These are phyloP conservation scores for Sapayoa aenigma DNA, from an alignment of 2,113 vertebrate species.

Conservation along the genomic window DNA sequence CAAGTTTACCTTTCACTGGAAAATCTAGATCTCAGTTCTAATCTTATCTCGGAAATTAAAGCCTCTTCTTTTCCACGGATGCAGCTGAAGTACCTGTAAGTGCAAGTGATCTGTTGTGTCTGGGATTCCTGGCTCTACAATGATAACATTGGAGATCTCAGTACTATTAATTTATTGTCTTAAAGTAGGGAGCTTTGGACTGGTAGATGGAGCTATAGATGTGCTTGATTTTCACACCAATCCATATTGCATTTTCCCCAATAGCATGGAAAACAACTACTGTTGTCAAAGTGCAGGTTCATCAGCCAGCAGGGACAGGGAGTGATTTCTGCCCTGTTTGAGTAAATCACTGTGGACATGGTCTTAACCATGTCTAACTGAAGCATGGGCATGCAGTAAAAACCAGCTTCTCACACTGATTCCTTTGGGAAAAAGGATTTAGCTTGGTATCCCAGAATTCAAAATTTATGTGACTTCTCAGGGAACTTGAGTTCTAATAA, in stretches of 20 bases:
- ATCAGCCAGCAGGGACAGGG: background rate
- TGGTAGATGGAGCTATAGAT: background rate
- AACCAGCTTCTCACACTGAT: background rate
- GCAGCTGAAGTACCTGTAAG: constrained; percentile 84
- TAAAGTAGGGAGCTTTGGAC: background rate
- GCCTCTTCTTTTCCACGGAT: constrained; percentile 79
- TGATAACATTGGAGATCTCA: background rate
- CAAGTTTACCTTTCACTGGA: constrained; percentile 79
- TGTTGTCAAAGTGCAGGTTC: background rate
- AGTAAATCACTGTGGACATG: background rate
- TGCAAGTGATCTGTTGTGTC: background rate
- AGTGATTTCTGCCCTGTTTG: background rate
- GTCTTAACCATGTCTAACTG: background rate
- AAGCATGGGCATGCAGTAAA: background rate
- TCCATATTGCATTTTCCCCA: background rate
- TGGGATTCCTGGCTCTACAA: background rate
- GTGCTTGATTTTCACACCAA: background rate
- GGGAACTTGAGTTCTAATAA: background rate
- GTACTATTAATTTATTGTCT: background rate
- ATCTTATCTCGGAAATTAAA: constrained; percentile 82
- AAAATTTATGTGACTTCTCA: background rate
- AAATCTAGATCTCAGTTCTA: constrained; percentile 83
- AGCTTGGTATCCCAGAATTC: background rate
- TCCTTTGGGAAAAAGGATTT: background rate
- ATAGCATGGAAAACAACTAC: background rate